These are phyloP conservation scores for Oostethus manadensis DNA, from an alignment of 2,113 vertebrate genomes.

Conservation along the genomic window DNA sequence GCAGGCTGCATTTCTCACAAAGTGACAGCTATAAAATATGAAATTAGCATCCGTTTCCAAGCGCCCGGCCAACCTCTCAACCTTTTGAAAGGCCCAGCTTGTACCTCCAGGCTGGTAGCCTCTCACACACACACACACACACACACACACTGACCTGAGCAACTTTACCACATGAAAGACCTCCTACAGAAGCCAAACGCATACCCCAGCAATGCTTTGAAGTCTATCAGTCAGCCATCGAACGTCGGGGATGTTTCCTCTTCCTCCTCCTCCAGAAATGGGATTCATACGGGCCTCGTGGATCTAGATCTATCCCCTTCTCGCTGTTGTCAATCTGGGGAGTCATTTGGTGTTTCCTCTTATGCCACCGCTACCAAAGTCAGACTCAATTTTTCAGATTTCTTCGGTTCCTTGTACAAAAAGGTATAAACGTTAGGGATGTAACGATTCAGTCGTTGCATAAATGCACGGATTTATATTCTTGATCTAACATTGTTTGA, in stretches of 20 bases:
- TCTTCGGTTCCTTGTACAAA: conserved; percentile 40
- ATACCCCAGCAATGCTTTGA: conserved; percentile 64
- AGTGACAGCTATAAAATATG: too few relatives aligned
- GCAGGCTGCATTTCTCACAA: too few relatives aligned
- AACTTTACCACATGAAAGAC: conserved; percentile 70
- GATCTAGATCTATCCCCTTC: conserved; percentile 16
- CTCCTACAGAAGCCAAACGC: conserved; percentile 54
- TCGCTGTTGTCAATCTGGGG: conserved; percentile 27
- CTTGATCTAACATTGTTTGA: too few relatives aligned
- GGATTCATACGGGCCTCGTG: conserved; percentile 53
- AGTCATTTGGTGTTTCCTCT: conserved; percentile 36
- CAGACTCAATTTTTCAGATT: conserved; percentile 37
- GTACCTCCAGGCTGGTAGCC: conserved; percentile 25
- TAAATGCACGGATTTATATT: too few relatives aligned
- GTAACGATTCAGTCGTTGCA: too few relatives aligned
- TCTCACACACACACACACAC: conserved; percentile 39
- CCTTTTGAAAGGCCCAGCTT: conserved; percentile 1
- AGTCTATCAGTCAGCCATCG: conserved; percentile 56
- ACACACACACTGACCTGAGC: conserved; percentile 44
- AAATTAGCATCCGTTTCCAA: neutral
- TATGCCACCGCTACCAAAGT: conserved; percentile 48
- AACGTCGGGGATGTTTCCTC: conserved; percentile 57
- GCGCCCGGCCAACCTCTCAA: neutral
- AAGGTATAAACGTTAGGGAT: neutral
- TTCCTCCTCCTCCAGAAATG: conserved; percentile 52